Base-by-base conservation (phyloP, 2,888 invertebrate species). In the Clostera curtula region DNA sequence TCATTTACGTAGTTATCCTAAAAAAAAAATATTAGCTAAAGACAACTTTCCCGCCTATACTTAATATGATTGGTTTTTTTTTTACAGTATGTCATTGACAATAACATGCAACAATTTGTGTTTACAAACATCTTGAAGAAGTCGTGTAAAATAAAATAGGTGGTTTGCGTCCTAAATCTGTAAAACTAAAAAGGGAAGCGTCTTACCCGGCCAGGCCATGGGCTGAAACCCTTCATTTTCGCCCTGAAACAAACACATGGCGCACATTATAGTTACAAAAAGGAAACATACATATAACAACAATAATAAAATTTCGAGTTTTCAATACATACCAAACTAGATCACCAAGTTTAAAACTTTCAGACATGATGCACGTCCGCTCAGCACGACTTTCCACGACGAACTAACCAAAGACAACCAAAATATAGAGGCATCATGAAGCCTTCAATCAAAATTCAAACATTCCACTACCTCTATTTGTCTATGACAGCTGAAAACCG, bases 151-250 rank as follows among this genome's bases (percentile, higher is more conserved):
- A 29, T 15, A 13, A 24, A 31, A 15, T 22, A 10, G 17, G 14
- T 27, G 20, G 34, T 25, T 28, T 29, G 21, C 11, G 4, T 40
- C 41, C 32, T 24, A 30, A 29, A 13, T 27, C 13, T 28, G n/a
- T n/a, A n/a, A 36, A 44, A 46, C 53, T 56, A 42, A 49, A 54
- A 61, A 60, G 49, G 43, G 53, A 62, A 58, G 62, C 72, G 69
- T 90, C 93, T 92, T 89, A 97, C 96, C 90, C 94, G 93, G 82
- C 95, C 96, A 41, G 97, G 97, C 97, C 97, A 97, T 43, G 96
- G 94, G 49, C 95, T 93, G 85, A 95, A 97, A 53, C 96, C 95
- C 87, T 96, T 97, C 96, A 97, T 96, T 89, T 96, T 97, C 33
- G 97, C 96, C 97, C 97, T 97, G 88, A 63, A 83, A 83, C 80